A percentile compares a stretch with the other conserved stretches of the same genome.
Conservation (phyloP, 2,797 vertebrate species). For the Poliocrania exsul region DNA sequence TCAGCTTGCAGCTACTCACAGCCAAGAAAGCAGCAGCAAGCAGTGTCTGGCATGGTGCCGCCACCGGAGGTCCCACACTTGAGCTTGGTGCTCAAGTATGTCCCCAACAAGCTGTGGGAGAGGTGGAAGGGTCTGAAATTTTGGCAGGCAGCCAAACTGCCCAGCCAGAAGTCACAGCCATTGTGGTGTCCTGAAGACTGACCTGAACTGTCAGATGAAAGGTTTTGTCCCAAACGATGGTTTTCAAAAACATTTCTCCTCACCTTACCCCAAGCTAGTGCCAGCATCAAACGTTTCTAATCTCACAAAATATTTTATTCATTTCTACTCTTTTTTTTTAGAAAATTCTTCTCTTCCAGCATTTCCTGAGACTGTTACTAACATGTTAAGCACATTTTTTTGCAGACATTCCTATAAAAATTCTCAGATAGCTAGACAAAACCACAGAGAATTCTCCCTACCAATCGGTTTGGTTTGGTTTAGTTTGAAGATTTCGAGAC, state of each 20-base stretch:
- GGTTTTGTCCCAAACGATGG: not conserved
- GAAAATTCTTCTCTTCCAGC: not conserved
- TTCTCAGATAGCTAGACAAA: not conserved
- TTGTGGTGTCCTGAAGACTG: not conserved
- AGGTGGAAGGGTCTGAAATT: not conserved
- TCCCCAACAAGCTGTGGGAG: rapidly evolving
- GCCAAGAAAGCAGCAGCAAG: not conserved
- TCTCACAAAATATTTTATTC: not conserved
- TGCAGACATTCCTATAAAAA: not conserved
- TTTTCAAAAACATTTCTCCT: not conserved
- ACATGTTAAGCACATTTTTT: not conserved
- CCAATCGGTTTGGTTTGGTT: not conserved
- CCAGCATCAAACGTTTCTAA: not conserved
- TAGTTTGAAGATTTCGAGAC: not conserved
- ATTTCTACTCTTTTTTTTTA: not conserved
- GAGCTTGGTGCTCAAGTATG: not conserved
- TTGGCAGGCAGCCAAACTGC: not conserved
- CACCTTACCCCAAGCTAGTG: not conserved
- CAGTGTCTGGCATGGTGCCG: rapidly evolving
- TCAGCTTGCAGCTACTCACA: not conserved
- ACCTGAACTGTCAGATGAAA: not conserved
- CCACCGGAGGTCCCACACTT: rapidly evolving
- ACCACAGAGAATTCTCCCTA: not conserved
- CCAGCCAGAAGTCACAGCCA: not conserved
- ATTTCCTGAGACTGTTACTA: not conserved